These are phyloP conservation scores for Drosophila infuscata DNA, from an alignment of 2,888 invertebrate genomes.

Conservation along the genomic window DNA sequence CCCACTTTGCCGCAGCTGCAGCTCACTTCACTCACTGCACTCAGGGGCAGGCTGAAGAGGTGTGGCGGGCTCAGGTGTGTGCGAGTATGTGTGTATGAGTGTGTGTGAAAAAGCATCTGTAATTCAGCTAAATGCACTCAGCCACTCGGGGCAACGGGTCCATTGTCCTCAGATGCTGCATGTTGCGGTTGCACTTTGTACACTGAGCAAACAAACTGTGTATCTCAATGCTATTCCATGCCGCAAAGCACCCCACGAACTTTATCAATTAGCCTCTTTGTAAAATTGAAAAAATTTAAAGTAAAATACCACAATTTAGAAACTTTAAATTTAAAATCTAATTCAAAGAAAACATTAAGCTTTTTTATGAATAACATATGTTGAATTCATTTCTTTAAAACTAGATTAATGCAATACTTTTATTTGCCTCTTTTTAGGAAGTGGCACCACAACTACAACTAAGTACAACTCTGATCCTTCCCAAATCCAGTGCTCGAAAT, in stretches of 20 bases:
- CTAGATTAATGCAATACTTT: no score
- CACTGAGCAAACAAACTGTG: constrained; percentile 3
- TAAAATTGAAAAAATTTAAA: background rate
- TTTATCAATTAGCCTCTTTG: background rate
- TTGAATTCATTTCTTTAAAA: background rate
- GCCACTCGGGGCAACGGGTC: constrained; percentile 48
- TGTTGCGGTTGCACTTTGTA: constrained; percentile 40
- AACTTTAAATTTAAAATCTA: background rate
- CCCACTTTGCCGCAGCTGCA: constrained; percentile 70
- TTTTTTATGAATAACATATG: background rate
- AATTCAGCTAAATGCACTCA: constrained; percentile 81
- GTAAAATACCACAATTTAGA: background rate
- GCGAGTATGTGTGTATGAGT: constrained; percentile 8
- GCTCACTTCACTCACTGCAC: constrained; percentile 57
- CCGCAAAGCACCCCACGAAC: background rate
- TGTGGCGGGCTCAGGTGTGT: constrained; percentile 29
- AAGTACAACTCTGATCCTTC: background rate
- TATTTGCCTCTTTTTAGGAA: no score
- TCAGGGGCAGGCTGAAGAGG: background rate
- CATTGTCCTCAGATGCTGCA: constrained; percentile 38
- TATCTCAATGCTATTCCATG: no score
- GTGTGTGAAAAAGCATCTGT: constrained; percentile 52
- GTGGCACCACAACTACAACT: background rate
- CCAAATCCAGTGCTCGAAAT: background rate
- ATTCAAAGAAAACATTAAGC: no score